Percentiles rank a stretch among this genome's conserved stretches.
phyloP scores from a whole-genome alignment of 2,113 vertebrate species.

The Stegastes partitus region DNA sequence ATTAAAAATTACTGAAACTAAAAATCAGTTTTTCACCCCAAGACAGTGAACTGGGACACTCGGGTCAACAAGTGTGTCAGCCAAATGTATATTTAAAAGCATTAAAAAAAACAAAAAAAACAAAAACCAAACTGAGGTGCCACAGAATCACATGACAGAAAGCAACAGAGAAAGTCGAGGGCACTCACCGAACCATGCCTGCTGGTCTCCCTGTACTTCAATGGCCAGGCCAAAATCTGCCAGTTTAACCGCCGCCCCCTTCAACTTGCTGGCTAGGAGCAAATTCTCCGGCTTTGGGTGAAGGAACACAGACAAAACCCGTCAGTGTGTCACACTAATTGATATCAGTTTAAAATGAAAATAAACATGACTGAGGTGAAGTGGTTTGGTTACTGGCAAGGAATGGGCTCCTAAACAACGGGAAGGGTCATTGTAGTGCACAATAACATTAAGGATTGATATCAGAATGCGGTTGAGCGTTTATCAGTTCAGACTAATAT shows the following conservation, averaged over 20 bases:
- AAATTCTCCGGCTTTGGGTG: conserved; percentile 93
- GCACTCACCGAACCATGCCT: conserved; percentile 98
- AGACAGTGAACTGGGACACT: too few relatives aligned
- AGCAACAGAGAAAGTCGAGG: background rate
- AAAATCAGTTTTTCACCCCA: too few relatives aligned
- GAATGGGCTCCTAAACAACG: background rate
- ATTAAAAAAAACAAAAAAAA: too few relatives aligned
- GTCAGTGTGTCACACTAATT: background rate
- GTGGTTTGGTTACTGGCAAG: background rate
- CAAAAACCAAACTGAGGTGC: too few relatives aligned
- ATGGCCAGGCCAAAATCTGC: conserved; percentile 98
- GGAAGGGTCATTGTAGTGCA: background rate
- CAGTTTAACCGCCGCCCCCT: conserved; percentile 97
- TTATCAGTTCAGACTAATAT: conserved; percentile 5
- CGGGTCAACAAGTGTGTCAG: too few relatives aligned
- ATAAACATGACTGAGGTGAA: background rate
- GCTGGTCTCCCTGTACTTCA: conserved; percentile 97
- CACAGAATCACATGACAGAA: background rate
- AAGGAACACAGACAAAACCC: conserved; percentile 25
- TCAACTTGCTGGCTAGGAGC: conserved; percentile 97
- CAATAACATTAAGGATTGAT: background rate
- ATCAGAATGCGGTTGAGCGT: background rate
- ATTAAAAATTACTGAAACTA: too few relatives aligned
- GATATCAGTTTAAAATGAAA: background rate
- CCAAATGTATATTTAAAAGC: too few relatives aligned